Base-by-base conservation (phyloP, 2,113 vertebrate species). In the Nyctereutes procyonoides region DNA sequence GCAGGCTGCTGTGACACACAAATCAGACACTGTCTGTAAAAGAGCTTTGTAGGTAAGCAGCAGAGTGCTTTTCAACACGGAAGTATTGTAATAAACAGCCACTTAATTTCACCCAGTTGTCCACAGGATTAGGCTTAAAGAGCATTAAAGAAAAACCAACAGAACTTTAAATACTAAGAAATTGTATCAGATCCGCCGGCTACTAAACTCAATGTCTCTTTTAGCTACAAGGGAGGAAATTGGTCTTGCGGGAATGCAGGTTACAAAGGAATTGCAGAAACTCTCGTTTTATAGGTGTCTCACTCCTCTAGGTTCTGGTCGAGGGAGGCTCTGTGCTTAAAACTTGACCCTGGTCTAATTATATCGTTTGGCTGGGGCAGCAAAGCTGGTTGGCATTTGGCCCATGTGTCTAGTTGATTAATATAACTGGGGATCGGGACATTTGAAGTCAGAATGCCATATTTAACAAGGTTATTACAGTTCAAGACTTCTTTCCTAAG, bases 301-400 rank as follows among this genome's bases (percentile, higher is more conserved):
- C 22, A 7, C 19, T 88, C 73, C 58, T 22, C 51, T 28, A 55
- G 88, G 26, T 35, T 89, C 90, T 67, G 76, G 32, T 8, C 19
- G 90, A 48, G 55, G 19, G 17, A 80, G 19, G 86, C 73, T 84
- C 48, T 71, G 62, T 24, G 22, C 56, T 93, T 67, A 74, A 53
- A 92, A 95, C 86, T 84, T 95, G 93, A 97, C 87, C 84, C 92
- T 92, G 92, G 13, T 97, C 95, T 97, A 98, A 97, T 97, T 96
- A 96, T 97, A 97, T 32, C 43, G 0, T 58, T 63, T 85, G 95
- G 89, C 93, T 56, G 55, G 85, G 53, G 63, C 32, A 56, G 91
- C 19, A 58, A 24, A 60, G 76, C 83, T 56, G 38, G 69, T 15
- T 97, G 97, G 97, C 97, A 84, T 65, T 55, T 0, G 11, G 76